Conservation (phyloP, 1,140 invertebrate species). For the Drosophila arizonae region DNA sequence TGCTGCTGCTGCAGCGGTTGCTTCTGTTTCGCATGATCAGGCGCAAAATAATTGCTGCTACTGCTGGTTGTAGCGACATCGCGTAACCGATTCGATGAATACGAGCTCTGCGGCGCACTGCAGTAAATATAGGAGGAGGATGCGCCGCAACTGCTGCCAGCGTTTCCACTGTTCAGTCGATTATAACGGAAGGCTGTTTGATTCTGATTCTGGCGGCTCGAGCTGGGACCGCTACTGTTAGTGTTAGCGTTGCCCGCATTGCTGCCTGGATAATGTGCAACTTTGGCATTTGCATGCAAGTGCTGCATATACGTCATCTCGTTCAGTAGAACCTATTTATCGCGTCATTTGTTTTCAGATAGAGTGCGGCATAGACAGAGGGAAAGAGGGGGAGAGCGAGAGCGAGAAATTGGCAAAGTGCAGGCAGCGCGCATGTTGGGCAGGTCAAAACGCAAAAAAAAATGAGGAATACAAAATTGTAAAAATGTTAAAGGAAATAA, state of each 20-base stretch:
- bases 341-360: neutral
- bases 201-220: conserved; percentile 1
- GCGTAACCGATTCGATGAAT: conserved; percentile 69
- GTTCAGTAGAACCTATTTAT: conserved; percentile 56
- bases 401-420: conserved; percentile 4
- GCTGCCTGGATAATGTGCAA: conserved; percentile 8
- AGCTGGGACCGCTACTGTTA: neutral
- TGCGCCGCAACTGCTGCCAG: conserved; percentile 15
- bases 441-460: conserved; percentile 15
- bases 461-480: conserved; percentile 40
- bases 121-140: conserved; percentile 54
- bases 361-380: neutral
- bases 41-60: conserved; percentile 1
- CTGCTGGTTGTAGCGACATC: conserved; percentile 33
- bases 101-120: conserved; percentile 68
- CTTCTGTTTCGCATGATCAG: conserved; percentile 17
- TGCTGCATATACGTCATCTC: conserved; percentile 41
- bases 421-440: conserved; percentile 21
- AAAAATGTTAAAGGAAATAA: conserved; percentile 21
- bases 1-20: conserved; percentile 31
- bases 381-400: neutral
- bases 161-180: conserved; percentile 21
- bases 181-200: conserved; percentile 19
- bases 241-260: no score
- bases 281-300: conserved; percentile 10